phyloP scores from a whole-genome alignment of 2,113 vertebrate genomes.

The Hystrix cristata region DNA sequence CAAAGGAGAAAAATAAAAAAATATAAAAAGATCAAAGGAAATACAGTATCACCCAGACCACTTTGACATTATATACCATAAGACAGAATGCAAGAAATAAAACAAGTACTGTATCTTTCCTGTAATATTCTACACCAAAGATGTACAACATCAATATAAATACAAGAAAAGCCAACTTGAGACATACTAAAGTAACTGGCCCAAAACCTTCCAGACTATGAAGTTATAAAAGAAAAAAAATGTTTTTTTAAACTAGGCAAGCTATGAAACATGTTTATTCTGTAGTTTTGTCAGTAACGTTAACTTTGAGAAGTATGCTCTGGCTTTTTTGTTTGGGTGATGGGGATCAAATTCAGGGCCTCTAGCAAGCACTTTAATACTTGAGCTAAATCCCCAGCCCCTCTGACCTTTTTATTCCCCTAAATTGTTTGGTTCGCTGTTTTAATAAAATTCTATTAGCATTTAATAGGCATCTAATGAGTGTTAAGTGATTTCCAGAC shows the following conservation, averaged over 20 bases:
- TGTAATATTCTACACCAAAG: background rate
- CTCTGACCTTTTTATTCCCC: background rate
- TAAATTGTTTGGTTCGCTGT: background rate
- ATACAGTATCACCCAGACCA: background rate
- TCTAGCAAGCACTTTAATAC: too few species aligned
- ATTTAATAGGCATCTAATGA: background rate
- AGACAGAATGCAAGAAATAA: background rate
- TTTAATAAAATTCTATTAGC: background rate
- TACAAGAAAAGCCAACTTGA: background rate
- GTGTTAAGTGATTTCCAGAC: background rate
- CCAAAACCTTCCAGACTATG: background rate
- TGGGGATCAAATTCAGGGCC: too few species aligned
- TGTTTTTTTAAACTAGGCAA: background rate
- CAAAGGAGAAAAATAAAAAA: background rate
- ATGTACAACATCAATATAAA: background rate
- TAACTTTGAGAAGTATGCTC: constrained; percentile 11
- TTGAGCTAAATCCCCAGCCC: too few species aligned
- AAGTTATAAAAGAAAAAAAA: background rate
- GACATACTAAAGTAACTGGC: background rate
- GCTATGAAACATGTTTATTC: background rate
- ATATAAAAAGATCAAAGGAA: background rate
- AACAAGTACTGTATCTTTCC: background rate
- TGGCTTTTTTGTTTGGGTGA: background rate
- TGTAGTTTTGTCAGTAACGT: background rate
- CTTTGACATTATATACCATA: background rate